Base-by-base conservation (phyloP, 2,113 vertebrate genomes). In the Eleginops maclovinus region DNA sequence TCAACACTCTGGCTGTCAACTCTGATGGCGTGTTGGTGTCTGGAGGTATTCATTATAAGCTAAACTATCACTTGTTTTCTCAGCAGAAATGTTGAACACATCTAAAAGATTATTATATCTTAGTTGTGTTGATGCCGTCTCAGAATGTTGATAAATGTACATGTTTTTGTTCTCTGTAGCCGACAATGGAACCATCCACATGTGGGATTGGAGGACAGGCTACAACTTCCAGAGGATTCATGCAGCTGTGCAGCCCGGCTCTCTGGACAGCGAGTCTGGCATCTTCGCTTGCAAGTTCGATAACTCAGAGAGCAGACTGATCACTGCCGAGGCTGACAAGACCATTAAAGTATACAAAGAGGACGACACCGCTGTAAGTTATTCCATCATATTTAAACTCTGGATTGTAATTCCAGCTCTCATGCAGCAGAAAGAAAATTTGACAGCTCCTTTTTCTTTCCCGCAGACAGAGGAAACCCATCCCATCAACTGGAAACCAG, bases 131-230 rank as follows among this genome's bases (percentile, higher is more conserved):
- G 0, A 26, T 22, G 4, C 31, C 2, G 21, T 65, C 11, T 10
- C 31, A 36, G 3, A 67, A 10, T 40, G 7, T 0, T 4, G 46
- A 41, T 40, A n/a, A 0, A 24, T 24, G 1, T 15, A 8, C 31
- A 17, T 54, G 1, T 36, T 41, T 41, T 36, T 55, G 1, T 56
- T 40, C 1, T 64, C 15, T 46, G 15, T 16, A 99, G 98, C 98
- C 49, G 98, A 99, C 92, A 99, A 99, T 49, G 98, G 98, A 49
- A 99, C 98, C 22, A 98, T 99, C 95, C 97, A 99, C 90, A 95
- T 99, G 92, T 99, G 98, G 97, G 98, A 99, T 40, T 99, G 98
- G 98, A 96, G 97, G 90, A 99, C 98, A 1, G 98, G 98, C 19
- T 99, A 99, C 88, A 99, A 99, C 88, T 99, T 99, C 93, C 98